A percentile compares a stretch with the other conserved stretches of the same genome.
These are phyloP conservation scores for Rhea pennata DNA, from an alignment of 2,113 vertebrate species.

Conservation along the genomic window DNA sequence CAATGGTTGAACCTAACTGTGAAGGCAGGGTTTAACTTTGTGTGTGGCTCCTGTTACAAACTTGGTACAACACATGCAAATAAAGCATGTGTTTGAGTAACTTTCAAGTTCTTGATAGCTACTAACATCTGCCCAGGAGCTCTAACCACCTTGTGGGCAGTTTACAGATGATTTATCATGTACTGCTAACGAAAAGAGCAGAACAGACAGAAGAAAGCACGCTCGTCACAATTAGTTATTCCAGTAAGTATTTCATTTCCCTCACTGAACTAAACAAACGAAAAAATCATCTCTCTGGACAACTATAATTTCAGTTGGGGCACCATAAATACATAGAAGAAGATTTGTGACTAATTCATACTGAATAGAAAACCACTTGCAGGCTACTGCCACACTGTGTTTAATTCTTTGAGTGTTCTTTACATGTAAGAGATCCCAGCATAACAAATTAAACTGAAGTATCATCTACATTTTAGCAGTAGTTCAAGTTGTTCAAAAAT, in stretches of 20 bases:
- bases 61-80: neutral
- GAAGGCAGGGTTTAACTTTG: neutral
- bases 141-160: neutral
- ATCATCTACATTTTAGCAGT: neutral
- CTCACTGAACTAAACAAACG: neutral
- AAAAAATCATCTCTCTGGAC: neutral
- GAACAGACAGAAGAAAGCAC: neutral
- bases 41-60: neutral
- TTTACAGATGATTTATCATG: neutral
- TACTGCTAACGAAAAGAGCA: neutral
- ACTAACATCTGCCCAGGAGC: neutral
- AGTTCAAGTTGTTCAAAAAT: neutral
- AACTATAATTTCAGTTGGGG: neutral
- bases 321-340: neutral
- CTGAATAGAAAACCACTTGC: neutral
- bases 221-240: neutral
- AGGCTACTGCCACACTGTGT: neutral
- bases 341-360: neutral
- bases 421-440: neutral
- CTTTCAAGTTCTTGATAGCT: neutral
- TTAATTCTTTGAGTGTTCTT: neutral
- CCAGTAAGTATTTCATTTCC: neutral
- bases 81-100: neutral
- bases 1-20: neutral
- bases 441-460: neutral